Percentiles rank a stretch among this genome's conserved stretches.
phyloP scores from a whole-genome alignment of 2,888 invertebrate genomes.

The Cataglyphis altisquamis region DNA sequence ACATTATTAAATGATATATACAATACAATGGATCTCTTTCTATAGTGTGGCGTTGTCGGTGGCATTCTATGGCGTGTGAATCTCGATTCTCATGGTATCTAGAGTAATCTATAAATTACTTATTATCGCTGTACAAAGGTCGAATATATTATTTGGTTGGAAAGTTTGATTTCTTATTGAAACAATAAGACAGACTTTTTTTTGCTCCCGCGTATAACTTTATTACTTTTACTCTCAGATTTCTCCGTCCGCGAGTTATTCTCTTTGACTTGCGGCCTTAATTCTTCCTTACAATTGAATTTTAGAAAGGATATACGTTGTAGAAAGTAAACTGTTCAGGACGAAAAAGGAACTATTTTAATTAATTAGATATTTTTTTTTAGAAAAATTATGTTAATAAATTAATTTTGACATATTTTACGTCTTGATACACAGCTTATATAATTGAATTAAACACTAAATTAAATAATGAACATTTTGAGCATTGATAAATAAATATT shows the following conservation, averaged over 20 bases:
- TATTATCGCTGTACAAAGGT: conserved; percentile 51
- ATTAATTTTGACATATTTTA: background rate
- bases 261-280: conserved; percentile 11
- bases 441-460: background rate
- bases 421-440: background rate
- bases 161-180: conserved; percentile 53
- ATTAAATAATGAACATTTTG: background rate
- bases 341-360: background rate
- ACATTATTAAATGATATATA: conserved; percentile 15
- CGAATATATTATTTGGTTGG: conserved; percentile 47
- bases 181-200: conserved; percentile 55
- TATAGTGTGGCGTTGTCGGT: background rate
- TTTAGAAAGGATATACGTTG: background rate
- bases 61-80: conserved; percentile 16
- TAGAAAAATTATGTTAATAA: background rate
- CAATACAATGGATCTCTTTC: conserved; percentile 5
- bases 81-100: conserved; percentile 23
- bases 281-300: conserved; percentile 20
- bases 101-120: conserved; percentile 41
- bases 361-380: background rate
- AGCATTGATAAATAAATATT: background rate
- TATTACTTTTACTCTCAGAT: conserved; percentile 61
- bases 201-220: background rate
- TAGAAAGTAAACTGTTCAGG: conserved; percentile 21
- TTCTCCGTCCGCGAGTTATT: conserved; percentile 49